Percentiles rank a stretch among this genome's conserved stretches.
Conservation (phyloP, 2,888 invertebrate species). For the Chirona hameri region DNA sequence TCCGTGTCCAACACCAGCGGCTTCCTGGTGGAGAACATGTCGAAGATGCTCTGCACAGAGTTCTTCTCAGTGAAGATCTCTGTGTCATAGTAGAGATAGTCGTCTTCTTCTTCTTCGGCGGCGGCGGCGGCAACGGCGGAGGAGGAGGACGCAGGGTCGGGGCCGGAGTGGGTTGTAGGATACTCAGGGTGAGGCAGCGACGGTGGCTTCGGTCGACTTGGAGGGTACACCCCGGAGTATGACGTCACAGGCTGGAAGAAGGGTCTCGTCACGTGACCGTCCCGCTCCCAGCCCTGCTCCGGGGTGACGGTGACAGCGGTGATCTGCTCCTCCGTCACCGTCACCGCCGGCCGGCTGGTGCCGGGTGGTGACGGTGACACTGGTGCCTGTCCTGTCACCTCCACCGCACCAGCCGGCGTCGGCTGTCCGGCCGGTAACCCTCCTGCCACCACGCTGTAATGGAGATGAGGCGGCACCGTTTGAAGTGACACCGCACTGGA, state of each 20-base stretch:
- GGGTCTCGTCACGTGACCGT: not conserved
- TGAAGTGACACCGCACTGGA: too few species aligned
- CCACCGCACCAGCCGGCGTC: not conserved
- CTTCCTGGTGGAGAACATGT: constrained; percentile 38
- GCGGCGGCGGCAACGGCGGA: too few species aligned
- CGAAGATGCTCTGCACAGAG: constrained; percentile 33
- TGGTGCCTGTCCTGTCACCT: not conserved
- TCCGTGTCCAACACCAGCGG: constrained; percentile 40
- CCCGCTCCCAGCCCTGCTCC: not conserved
- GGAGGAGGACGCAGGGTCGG: not conserved
- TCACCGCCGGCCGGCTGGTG: not conserved
- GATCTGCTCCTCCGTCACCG: not conserved
- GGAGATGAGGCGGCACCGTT: too few species aligned
- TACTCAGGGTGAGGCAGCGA: not conserved
- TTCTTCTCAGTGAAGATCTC: not conserved
- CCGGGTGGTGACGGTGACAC: too few species aligned
- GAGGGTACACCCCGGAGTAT: not conserved
- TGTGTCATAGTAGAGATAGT: not conserved
- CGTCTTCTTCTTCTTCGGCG: not conserved
- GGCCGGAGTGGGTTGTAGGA: too few species aligned
- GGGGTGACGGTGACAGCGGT: not conserved
- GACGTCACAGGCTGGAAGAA: constrained; percentile 1
- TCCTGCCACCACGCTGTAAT: too few species aligned
- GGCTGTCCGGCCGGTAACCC: too few species aligned
- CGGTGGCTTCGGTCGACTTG: not conserved